Evolutionary conservation across 2,113 vertebrate species (phyloP), one percentile per base, ranked within the genome.

Genomic region (Psophia crepitans): DNA sequence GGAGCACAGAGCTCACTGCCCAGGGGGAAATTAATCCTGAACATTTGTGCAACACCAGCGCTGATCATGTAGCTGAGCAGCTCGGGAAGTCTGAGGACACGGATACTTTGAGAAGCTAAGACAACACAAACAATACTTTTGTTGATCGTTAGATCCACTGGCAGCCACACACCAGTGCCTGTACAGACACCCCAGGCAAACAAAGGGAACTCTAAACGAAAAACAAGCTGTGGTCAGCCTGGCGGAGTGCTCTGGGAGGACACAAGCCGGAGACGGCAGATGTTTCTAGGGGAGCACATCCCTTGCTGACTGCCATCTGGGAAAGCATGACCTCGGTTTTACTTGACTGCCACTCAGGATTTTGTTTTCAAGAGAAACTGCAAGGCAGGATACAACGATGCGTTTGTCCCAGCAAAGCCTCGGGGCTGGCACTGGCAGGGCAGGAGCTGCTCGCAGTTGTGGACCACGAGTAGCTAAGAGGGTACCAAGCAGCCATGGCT

Each of bases 61-160:
- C 43, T 30, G 82, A 64, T 37, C 61, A 33, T 0, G 0, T 0
- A 68, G 43, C 60, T 0, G 5, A 94, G 85, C 65, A 56, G 61
- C 61, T 46, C 4, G 27, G 43, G 30, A 90, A 90, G 70, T 46
- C 75, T 44, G 39, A 60, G 53, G 64, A 79, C 53, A 58, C 0
- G 0, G 82, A 33, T 21, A 27, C n/a, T 78, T 51, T 33, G 61
- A 84, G 84, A 80, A 37, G 54, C 19, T 68, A 83, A 57, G 39
- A 57, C 61, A 91, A 64, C 48, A 61, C 17, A 70, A 91, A 41
- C 22, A 79, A 39, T 12, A 43, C 32, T 87, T 82, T 12, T 39
- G 87, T 92, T 80, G 53, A 93, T 68, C 19, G 8, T 26, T 58
- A 92, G 82, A 87, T 82, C 89, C 64, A 30, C 21, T 74, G 81